Evolutionary conservation across 2,888 invertebrate species (phyloP), one percentile per base, ranked within the genome.

Genomic region (Smittia sp.): DNA sequence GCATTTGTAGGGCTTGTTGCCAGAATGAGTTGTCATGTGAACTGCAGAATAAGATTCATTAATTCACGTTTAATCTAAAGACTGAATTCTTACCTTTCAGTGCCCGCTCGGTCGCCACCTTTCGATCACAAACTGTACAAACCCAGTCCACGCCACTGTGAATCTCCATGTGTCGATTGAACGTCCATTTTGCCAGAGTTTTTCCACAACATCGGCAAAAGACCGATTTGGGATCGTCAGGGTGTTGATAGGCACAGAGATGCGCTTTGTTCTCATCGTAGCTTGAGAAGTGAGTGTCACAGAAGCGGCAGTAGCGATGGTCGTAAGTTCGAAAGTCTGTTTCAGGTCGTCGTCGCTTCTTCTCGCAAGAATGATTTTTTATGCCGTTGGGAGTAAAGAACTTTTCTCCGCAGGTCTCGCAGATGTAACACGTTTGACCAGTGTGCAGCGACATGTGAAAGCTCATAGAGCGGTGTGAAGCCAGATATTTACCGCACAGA

Each of bases 221-320:
- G 0, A 70, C 38, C 1, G 32, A 13, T 22, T 70, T 70, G 1
- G 27, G 54, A 11, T 70, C 70, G n/a, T 54, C 58, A n/a, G 70
- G 58, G 38, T 58, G 3, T 13, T 32, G 18, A 9, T 58, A 70
- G 1, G 7, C 13, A 22, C 70, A 70, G 1, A 4, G 13, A n/a
- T 70, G 70, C 9, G 58, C 58, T 18, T 54, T 70, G 22, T 70
- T 70, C 18, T 54, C 58, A 70, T 70, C 70, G 6, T 32, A 25
- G 6, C 11, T 32, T 1, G 15, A 2, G 18, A 70, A 70, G 27
- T 22, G 18, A 54, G 52, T 27, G 58, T 70, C 58, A 58, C 70
- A 70, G 20, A 70, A 70, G 4, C 70, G 70, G 38, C 70, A 70
- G 6, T 58, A 38, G 15, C 70, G 70, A n/a, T 24, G n/a, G n/a